These are phyloP conservation scores for Desmodus rotundus DNA, from an alignment of 2,113 vertebrate species.

Conservation along the genomic window DNA sequence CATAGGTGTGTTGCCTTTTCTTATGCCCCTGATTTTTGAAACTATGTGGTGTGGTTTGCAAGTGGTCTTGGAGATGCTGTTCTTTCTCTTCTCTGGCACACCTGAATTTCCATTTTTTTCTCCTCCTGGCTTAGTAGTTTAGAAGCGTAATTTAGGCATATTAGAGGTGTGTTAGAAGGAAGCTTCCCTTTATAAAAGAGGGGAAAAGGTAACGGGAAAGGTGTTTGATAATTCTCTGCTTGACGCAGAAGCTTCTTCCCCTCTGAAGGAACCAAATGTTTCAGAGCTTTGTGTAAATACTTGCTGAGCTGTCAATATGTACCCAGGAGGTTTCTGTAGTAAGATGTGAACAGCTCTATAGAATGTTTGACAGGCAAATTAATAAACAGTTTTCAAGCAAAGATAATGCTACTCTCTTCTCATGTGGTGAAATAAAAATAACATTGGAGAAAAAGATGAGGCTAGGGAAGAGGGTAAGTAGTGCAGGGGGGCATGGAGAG, in stretches of 20 bases:
- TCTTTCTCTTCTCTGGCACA: constrained; percentile 17
- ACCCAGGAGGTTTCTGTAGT: constrained; percentile 67
- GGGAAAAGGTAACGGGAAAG: neutral
- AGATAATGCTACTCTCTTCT: constrained; percentile 62
- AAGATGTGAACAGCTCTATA: constrained; percentile 67
- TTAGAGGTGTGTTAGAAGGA: neutral
- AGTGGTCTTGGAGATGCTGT: constrained; percentile 42
- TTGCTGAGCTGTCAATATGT: constrained; percentile 74
- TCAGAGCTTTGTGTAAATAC: constrained; percentile 74
- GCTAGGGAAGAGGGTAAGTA: neutral
- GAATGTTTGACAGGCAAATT: constrained; percentile 75
- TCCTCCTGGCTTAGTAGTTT: constrained; percentile 38
- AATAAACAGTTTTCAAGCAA: constrained; percentile 74
- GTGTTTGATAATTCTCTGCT: constrained; percentile 62
- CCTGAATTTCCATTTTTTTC: constrained; percentile 29
- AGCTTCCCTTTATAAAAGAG: constrained; percentile 32
- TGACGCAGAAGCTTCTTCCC: constrained; percentile 51
- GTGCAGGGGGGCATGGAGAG: neutral
- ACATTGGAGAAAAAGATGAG: constrained; percentile 20
- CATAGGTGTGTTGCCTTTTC: neutral
- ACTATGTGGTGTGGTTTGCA: constrained; percentile 33
- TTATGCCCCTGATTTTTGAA: constrained; percentile 23
- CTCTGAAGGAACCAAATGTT: constrained; percentile 65
- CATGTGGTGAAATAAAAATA: constrained; percentile 44
- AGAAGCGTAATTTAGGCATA: constrained; percentile 36